These are phyloP conservation scores for Lampropteryx suffumata DNA, from an alignment of 2,888 invertebrate species.

Conservation along the genomic window DNA sequence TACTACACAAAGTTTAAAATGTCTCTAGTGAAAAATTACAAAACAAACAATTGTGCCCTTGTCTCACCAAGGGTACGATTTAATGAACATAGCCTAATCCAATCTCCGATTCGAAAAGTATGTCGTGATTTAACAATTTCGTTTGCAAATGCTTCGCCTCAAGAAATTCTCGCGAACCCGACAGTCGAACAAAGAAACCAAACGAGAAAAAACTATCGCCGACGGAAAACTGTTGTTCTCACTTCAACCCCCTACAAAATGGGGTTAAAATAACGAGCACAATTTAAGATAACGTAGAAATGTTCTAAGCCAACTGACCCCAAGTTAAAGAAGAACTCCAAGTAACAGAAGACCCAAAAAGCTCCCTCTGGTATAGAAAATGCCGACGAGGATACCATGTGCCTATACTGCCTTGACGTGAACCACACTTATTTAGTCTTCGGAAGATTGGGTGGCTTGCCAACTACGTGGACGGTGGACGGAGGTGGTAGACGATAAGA, in stretches of 20 bases:
- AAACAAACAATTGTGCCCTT: no score
- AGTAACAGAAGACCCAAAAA: neutral
- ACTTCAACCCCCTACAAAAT: conserved; percentile 3
- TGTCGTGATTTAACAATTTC: no score
- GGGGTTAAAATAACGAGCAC: neutral
- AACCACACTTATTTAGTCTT: conserved; percentile 19
- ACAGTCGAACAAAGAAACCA: neutral
- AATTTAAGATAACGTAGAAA: neutral
- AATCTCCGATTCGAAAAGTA: no score
- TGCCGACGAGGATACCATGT: no score
- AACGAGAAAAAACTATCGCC: conserved; percentile 5
- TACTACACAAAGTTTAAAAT: no score
- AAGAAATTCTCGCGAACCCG: neutral
- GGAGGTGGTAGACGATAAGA: conserved; percentile 31
- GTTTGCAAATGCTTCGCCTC: no score
- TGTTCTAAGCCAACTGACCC: neutral
- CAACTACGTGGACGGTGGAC: conserved; percentile 32
- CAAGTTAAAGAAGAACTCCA: neutral
- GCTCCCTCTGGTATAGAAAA: neutral
- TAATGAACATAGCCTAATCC: no score
- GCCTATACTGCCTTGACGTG: neutral
- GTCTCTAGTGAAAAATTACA: no score
- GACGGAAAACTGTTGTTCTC: conserved; percentile 1
- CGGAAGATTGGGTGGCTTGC: conserved; percentile 35
- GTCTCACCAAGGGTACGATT: no score